These are phyloP conservation scores for Crossocerus cetratus DNA, from an alignment of 2,888 invertebrate species.

Conservation along the genomic window DNA sequence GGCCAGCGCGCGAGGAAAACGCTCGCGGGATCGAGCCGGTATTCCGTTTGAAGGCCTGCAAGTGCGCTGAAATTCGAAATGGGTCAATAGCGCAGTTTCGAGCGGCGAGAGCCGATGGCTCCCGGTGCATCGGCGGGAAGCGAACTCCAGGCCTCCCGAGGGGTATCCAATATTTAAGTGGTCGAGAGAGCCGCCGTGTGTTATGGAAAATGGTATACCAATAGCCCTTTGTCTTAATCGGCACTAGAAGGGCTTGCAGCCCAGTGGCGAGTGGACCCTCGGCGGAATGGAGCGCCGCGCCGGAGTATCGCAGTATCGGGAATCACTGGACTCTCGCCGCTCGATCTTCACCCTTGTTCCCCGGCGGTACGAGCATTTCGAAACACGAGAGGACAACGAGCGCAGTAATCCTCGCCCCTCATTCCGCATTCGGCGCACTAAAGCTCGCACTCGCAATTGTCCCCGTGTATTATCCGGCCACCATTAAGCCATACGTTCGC, in stretches of 20 bases:
- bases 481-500: too few relatives aligned
- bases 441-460: too few relatives aligned
- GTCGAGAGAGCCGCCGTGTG: neutral
- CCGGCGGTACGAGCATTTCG: neutral
- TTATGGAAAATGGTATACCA: conserved; percentile 6
- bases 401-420: neutral
- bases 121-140: conserved; percentile 14
- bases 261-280: neutral
- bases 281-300: neutral
- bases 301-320: conserved; percentile 3
- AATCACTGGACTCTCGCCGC: neutral
- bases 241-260: neutral
- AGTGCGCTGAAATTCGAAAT: conserved; percentile 33
- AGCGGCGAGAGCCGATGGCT: conserved; percentile 14
- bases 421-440: neutral
- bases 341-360: neutral
- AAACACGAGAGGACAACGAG: too few relatives aligned
- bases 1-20: too few relatives aligned
- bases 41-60: conserved; percentile 11
- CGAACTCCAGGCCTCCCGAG: neutral
- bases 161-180: too few relatives aligned
- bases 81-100: conserved; percentile 42
- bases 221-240: conserved; percentile 21
- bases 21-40: too few relatives aligned
- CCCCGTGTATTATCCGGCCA: too few relatives aligned